These are phyloP conservation scores for Olivierus martensii DNA, from an alignment of 1,140 invertebrate species.

Conservation along the genomic window DNA sequence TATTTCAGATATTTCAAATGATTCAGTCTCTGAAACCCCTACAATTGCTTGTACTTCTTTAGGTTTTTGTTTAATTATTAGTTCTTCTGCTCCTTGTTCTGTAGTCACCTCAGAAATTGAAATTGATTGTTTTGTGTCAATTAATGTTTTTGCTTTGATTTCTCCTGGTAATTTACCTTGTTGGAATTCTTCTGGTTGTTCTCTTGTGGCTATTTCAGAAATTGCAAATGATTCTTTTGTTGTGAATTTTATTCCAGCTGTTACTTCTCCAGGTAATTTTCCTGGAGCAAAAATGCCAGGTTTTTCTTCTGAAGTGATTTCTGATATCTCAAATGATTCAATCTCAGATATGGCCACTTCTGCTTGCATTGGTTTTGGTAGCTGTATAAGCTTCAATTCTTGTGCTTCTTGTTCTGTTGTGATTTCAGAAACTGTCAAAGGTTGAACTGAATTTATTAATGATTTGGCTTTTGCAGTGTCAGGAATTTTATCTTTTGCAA, in stretches of 20 bases:
- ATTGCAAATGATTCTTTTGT: constrained; percentile 14
- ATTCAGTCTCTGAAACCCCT: constrained; percentile 6
- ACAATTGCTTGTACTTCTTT: constrained; percentile 3
- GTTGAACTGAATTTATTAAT: constrained; percentile 13
- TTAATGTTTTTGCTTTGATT: constrained; percentile 14
- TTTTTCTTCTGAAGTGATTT: constrained; percentile 8
- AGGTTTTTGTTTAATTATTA: constrained; percentile 5
- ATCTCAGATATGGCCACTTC: neutral
- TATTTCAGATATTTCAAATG: constrained; percentile 9
- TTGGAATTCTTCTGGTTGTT: constrained; percentile 5
- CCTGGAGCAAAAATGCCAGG: constrained; percentile 8
- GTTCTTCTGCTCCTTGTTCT: constrained; percentile 6
- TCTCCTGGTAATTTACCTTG: constrained; percentile 14
- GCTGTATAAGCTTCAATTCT: constrained; percentile 9
- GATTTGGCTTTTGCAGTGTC: constrained; percentile 10
- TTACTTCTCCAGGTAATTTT: constrained; percentile 13
- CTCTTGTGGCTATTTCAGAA: constrained; percentile 13
- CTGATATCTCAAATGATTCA: constrained; percentile 3
- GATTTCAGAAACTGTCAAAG: constrained; percentile 3
- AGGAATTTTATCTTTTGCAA: constrained; percentile 8
- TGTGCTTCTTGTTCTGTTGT: constrained; percentile 1
- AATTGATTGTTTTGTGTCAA: constrained; percentile 5
- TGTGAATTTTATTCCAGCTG: constrained; percentile 4
- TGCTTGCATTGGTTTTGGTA: constrained; percentile 14
- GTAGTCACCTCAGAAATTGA: constrained; percentile 8